Base-by-base conservation (phyloP, 2,797 vertebrate genomes). In the Pseudotriccus pelzelni region DNA sequence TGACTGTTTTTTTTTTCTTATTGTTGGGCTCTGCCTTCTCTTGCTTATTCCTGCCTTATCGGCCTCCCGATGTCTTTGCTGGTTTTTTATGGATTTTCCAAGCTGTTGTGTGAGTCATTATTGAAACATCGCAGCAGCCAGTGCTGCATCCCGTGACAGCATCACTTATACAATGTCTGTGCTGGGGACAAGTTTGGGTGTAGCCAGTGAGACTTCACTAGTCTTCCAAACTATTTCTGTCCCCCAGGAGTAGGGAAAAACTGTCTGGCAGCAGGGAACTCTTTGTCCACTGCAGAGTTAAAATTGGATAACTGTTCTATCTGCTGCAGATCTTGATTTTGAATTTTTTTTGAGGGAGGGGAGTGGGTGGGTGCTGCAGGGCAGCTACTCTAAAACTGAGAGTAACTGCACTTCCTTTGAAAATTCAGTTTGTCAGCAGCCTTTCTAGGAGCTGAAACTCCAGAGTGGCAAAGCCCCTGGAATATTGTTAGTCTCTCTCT, bases 41-140 rank as follows among this genome's bases (percentile, higher is more conserved):
- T 70, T 90, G 36, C 83, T 76, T 50, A 28, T 84, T 76, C 8
- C 19, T 88, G 78, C 81, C 56, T 88, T 97, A 94, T 93, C 87
- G 55, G 73, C 49, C 64, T 89, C 23, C 59, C 18, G 8, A 4
- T 95, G 84, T 66, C 77, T 96, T 70, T 95, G 46, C 75, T 81
- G 4, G 12, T 52, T 96, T 84, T 88, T 88, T 77, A 78, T 94
- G 93, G 95, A 86, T 94, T 94, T 97, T 96, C 95, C 90, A 87
- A 84, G 96, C 95, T 69, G 85, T 70, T 87, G 72, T 83, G 44
- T 97, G 96, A 98, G 77, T 98, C 96, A 97, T 84, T 95, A 96
- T 89, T 96, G 92, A 95, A 97, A 93, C 94, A 88, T 70, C 82
- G 68, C 94, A 97, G 95, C 96, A 96, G 92, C 87, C 92, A 64